These are phyloP conservation scores for Drosophila lacertosa DNA, from an alignment of 1,140 invertebrate genomes.

Conservation along the genomic window DNA sequence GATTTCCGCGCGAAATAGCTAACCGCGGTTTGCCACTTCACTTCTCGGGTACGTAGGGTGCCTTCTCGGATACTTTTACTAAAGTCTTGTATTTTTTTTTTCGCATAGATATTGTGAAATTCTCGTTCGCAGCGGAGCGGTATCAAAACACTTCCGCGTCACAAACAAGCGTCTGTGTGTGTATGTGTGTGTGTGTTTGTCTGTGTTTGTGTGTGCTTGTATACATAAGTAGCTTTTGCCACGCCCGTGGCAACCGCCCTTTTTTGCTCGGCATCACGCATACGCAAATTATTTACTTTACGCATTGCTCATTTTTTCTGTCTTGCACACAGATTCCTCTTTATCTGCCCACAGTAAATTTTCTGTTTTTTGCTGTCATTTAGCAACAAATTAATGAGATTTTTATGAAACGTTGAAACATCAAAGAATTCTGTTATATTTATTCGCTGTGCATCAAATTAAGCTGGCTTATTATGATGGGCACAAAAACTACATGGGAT, in stretches of 20 bases:
- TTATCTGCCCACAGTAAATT: background rate
- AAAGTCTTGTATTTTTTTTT: too few relatives aligned
- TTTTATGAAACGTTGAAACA: conserved; percentile 56
- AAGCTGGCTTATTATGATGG: conserved; percentile 59
- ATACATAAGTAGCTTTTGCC: conserved; percentile 27
- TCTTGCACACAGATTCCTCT: conserved; percentile 6
- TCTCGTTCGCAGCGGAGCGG: too few relatives aligned
- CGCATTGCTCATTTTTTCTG: conserved; percentile 39
- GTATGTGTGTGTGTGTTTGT: too few relatives aligned
- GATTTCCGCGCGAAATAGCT: too few relatives aligned
- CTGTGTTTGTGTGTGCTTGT: conserved; percentile 4
- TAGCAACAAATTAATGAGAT: conserved; percentile 58
- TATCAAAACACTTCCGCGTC: too few relatives aligned
- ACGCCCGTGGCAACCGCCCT: conserved; percentile 18
- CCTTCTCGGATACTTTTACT: too few relatives aligned
- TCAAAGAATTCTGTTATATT: conserved; percentile 61
- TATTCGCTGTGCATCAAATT: conserved; percentile 54
- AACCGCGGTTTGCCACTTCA: too few relatives aligned
- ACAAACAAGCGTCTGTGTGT: too few relatives aligned
- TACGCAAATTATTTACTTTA: conserved; percentile 56
- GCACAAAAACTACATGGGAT: conserved; percentile 29
- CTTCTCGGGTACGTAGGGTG: too few relatives aligned
- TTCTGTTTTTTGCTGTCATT: conserved; percentile 33
- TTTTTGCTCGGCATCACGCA: conserved; percentile 5
- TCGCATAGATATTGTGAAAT: too few relatives aligned